Evolutionary conservation across 2,888 invertebrate species (phyloP), one percentile per base, ranked within the genome.

Genomic region (Belgica antarctica): DNA sequence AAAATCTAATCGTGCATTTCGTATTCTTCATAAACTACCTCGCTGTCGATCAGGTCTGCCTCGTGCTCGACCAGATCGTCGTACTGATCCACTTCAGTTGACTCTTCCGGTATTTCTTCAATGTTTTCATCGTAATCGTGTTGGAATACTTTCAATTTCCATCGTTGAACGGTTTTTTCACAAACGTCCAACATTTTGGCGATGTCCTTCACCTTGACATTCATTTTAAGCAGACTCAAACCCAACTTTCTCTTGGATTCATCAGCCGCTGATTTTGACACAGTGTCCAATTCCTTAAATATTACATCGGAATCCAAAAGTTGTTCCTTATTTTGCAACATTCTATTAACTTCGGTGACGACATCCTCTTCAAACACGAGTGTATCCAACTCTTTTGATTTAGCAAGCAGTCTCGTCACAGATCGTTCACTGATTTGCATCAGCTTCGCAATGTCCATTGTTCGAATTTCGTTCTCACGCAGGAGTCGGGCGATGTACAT

Each of bases 361-460:
- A 70, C 15, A 15, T 59, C 59, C 12, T 15, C n/a, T 2, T 61
- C 70, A 59, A 27, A 61, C 1, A 25, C 34, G 12, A 46, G 2
- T 1, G n/a, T 5, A 2, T 12, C 17, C 1, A 41, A 22, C 0
- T 61, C 36, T n/a, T 25, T 8, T 25, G 61, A 36, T 61, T 70
- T 70, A 5, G 61, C 34, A 3, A 70, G 41, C 2, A 70, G 22
- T 36, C 70, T 24, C 7, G 70, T 70, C 3, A 70, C 70, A 12
- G 27, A 27, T 5, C 70, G 59, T 15, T 70, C 70, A 10, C 34
- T 34, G 17, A 70, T 70, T 19, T 15, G 12, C 15, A 70, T 17
- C 70, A 70, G 59, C 27, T 61, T 59, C 0, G 70, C 70, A 7
- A 70, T 70, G 19, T 70, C 70, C 70, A 70, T 70, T 15, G 70